Evolutionary conservation across 2,797 vertebrate species (phyloP).

Genomic region (Neoniphon sammara): DNA sequence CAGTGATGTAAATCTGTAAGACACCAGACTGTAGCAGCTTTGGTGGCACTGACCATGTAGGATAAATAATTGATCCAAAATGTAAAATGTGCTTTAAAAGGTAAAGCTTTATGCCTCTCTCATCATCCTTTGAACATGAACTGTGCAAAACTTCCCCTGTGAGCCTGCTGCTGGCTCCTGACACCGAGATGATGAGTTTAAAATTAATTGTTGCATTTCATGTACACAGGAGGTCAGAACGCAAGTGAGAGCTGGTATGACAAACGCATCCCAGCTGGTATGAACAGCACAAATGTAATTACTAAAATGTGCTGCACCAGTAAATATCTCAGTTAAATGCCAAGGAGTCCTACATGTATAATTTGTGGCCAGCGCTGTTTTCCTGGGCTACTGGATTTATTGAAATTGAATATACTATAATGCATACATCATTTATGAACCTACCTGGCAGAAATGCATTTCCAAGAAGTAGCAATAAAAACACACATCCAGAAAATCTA

Average conservation of each 20-base stretch:
- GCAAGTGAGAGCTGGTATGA: slow-evolving; percentile 64
- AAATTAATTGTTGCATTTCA: slow-evolving; percentile 68
- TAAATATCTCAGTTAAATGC: slow-evolving; percentile 76
- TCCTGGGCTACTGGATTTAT: slow-evolving; percentile 65
- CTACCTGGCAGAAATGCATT: slow-evolving; percentile 65
- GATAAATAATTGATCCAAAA: slow-evolving; percentile 50
- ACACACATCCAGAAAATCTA: slow-evolving; percentile 53
- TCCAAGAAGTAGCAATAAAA: slow-evolving; percentile 58
- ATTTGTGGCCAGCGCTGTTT: slow-evolving; percentile 72
- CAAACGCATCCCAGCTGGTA: slow-evolving; percentile 62
- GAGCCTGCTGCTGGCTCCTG: slow-evolving; percentile 54
- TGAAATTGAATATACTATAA: slow-evolving; percentile 65
- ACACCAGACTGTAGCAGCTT: slow-evolving; percentile 11
- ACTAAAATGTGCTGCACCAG: slow-evolving; percentile 76
- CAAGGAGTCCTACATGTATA: slow-evolving; percentile 66
- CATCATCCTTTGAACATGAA: slow-evolving; percentile 32
- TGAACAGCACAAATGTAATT: slow-evolving; percentile 80
- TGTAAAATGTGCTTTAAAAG: slow-evolving; percentile 42
- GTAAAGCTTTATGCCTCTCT: slow-evolving; percentile 18
- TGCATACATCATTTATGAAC: slow-evolving; percentile 58
- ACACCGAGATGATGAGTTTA: slow-evolving; percentile 65
- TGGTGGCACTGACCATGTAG: slow-evolving; percentile 30
- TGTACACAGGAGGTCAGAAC: slow-evolving; percentile 62
- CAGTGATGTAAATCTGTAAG: slow-evolving; percentile 22
- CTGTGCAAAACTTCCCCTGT: slow-evolving; percentile 10